Percentiles rank a stretch among this genome's conserved stretches.
These are phyloP conservation scores for Aproaerema taeniolella DNA, from an alignment of 2,888 invertebrate species.

Conservation along the genomic window DNA sequence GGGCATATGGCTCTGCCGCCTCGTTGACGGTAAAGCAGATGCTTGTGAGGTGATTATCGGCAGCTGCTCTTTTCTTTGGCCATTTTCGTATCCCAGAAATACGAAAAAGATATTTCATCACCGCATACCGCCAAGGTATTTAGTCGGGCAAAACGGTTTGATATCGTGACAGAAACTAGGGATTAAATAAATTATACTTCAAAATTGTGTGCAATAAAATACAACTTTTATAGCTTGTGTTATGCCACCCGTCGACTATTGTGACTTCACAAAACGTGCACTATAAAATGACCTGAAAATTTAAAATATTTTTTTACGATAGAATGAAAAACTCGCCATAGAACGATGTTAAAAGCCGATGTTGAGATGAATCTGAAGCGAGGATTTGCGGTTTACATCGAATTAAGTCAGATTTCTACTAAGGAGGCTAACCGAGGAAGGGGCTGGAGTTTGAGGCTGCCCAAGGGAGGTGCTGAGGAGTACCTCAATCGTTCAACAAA, in stretches of 20 bases:
- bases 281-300: not conserved
- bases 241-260: no score
- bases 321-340: not conserved
- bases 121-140: no score
- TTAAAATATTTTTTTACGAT: not conserved
- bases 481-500: slow-evolving; percentile 35
- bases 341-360: slow-evolving; percentile 22
- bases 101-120: no score
- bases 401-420: slow-evolving; percentile 33
- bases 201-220: no score
- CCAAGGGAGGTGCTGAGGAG: slow-evolving; percentile 17
- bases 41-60: not conserved
- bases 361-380: slow-evolving; percentile 30
- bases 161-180: no score
- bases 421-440: slow-evolving; percentile 19
- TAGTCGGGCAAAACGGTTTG: no score
- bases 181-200: no score
- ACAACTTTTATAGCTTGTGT: no score
- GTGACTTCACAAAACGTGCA: not conserved
- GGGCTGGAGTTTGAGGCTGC: slow-evolving; percentile 19
- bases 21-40: not conserved
- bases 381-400: slow-evolving; percentile 34
- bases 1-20: not conserved
- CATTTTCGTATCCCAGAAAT: not conserved
- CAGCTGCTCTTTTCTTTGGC: not conserved